Evolutionary conservation across 2,113 vertebrate genomes (phyloP), one percentile per base, ranked within the genome.

Genomic region (Silurus glanis): DNA sequence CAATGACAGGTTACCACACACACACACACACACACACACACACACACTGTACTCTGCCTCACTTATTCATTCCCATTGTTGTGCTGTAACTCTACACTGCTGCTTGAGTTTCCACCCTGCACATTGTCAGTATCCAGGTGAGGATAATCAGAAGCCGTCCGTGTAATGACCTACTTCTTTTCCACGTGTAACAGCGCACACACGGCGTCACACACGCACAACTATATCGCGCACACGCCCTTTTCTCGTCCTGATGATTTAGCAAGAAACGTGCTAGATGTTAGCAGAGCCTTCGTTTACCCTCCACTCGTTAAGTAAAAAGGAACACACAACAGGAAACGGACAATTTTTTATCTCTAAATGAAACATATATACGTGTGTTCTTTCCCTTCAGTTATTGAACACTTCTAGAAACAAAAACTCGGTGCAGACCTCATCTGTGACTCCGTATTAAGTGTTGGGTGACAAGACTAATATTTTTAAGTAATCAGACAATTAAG

Each of bases 1-100:
- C 87, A 99, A 99, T 69, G 98, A 99, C 96, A 97, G 98, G 98
- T 99, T 89, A 91, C 45, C 86, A 66, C 37, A 82, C 47, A 61
- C 78, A 49, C 82, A 67, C 62, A 85, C 64, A 71, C 56, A 67
- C 58, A 81, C 67, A 85, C 74, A 69, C 25, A 72, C 45, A 69
- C 49, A 55, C 49, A 69, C 53, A 78, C 72, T 7, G 58, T 19
- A 71, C 64, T 71, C 47, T 19, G 12, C 59, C 25, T 58, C 9
- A 21, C 5, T 37, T 67, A 53, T 83, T 76, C 21, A 72, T 59
- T 71, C 23, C 74, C 13, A 56, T 67, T 80, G 74, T 82, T 56
- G 23, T 66, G 16, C 28, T 58, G 64, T 61, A 71, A 53, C 66
- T 69, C 14, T 62, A 76, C 62, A 47, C 80, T 59, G 53, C 55